These are phyloP conservation scores for Kradibia gibbosae DNA, from an alignment of 1,140 invertebrate genomes.

Conservation along the genomic window DNA sequence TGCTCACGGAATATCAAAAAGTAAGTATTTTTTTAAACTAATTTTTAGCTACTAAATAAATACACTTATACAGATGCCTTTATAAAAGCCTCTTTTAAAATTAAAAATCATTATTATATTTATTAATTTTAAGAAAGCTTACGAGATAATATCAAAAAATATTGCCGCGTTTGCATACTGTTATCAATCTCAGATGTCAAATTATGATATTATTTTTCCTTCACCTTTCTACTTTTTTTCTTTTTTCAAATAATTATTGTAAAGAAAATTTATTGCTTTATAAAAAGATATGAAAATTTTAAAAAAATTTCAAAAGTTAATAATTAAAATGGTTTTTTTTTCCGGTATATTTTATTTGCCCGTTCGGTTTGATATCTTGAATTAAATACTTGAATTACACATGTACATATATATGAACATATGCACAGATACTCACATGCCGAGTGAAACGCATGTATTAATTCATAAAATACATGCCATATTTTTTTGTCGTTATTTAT, in stretches of 20 bases:
- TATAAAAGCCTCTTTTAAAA: background rate
- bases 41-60: too few relatives aligned
- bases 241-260: background rate
- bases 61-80: too few relatives aligned
- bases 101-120: background rate
- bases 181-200: too few relatives aligned
- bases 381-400: too few relatives aligned
- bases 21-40: conserved; percentile 69
- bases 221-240: background rate
- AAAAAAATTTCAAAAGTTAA: too few relatives aligned
- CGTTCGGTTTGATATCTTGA: too few relatives aligned
- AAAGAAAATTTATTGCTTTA: too few relatives aligned
- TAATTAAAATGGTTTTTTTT: too few relatives aligned
- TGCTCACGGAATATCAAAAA: conserved; percentile 95
- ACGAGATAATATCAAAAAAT: background rate
- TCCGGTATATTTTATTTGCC: too few relatives aligned
- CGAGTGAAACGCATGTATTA: background rate
- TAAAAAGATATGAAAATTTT: too few relatives aligned
- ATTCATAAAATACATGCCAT: background rate
- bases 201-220: too few relatives aligned
- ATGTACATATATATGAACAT: background rate
- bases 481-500: background rate
- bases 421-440: background rate
- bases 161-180: too few relatives aligned
- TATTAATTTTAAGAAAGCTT: conserved; percentile 13